phyloP scores from a whole-genome alignment of 2,113 vertebrate species.

The Barnardius zonarius region DNA sequence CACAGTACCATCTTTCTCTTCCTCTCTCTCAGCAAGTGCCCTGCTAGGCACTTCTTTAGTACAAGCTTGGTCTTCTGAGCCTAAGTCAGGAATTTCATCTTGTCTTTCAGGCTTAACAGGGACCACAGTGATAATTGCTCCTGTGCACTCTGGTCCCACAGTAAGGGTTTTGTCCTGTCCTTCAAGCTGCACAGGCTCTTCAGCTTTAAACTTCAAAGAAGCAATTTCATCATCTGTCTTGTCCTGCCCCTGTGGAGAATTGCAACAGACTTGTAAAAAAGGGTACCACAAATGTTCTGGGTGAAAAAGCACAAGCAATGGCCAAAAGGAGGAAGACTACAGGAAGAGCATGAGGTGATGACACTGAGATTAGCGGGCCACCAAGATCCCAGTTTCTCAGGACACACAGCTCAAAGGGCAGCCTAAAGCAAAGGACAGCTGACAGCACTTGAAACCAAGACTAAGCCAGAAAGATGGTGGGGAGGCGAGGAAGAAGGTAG shows the following conservation, averaged over 20 bases:
- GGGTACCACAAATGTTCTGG: not conserved
- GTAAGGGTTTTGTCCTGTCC: not conserved
- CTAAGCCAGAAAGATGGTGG: not conserved
- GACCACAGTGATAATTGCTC: not conserved
- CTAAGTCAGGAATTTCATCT: not conserved
- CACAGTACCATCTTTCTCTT: not conserved
- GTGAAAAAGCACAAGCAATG: not conserved
- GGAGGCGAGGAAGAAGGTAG: not conserved
- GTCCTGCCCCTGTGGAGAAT: slow-evolving; percentile 18
- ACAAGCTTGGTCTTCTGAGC: not conserved
- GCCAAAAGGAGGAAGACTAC: not conserved
- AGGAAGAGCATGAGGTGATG: not conserved
- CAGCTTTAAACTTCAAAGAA: not conserved
- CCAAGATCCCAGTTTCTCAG: not conserved
- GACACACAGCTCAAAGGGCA: not conserved
- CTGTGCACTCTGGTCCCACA: not conserved
- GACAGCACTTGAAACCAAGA: not conserved
- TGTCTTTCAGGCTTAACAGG: not conserved
- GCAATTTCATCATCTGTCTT: not conserved
- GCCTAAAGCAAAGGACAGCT: not conserved
- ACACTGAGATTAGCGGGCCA: not conserved
- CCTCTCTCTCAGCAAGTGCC: not conserved
- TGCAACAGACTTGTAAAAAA: not conserved
- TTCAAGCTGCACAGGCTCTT: not conserved
- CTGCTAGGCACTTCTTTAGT: not conserved